phyloP scores from a whole-genome alignment of 2,888 invertebrate species.

The Drosophila subquinaria region DNA sequence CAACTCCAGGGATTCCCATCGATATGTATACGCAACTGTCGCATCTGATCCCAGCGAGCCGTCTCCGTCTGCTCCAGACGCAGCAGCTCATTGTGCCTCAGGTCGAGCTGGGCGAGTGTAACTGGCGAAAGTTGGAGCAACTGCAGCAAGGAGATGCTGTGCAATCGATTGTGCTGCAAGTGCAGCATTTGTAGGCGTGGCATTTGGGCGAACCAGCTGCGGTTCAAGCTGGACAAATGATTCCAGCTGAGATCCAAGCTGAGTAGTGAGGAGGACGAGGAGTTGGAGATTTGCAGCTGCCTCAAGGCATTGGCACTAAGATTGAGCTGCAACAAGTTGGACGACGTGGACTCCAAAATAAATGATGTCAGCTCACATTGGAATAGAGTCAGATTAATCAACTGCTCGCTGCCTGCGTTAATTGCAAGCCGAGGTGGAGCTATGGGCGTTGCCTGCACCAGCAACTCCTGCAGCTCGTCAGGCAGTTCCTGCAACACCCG shows the following conservation, averaged over 20 bases:
- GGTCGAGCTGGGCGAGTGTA: slow-evolving; percentile 53
- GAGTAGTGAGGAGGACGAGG: slow-evolving; percentile 34
- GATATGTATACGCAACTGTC: slow-evolving; percentile 70
- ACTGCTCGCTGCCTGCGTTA: slow-evolving; percentile 25
- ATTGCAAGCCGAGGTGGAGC: slow-evolving; percentile 47
- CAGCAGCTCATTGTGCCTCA: slow-evolving; percentile 68
- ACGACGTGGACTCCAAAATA: slow-evolving; percentile 37
- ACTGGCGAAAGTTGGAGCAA: slow-evolving; percentile 49
- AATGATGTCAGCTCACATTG: slow-evolving; percentile 70
- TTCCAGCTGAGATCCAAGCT: slow-evolving; percentile 82
- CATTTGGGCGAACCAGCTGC: slow-evolving; percentile 67
- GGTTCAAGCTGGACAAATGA: slow-evolving; percentile 61
- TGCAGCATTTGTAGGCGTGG: slow-evolving; percentile 60
- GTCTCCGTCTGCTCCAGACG: slow-evolving; percentile 47
- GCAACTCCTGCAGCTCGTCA: slow-evolving; percentile 58
- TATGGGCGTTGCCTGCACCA: slow-evolving; percentile 62
- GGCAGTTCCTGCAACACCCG: slow-evolving; percentile 69
- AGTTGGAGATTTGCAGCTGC: slow-evolving; percentile 32
- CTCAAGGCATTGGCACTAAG: slow-evolving; percentile 77
- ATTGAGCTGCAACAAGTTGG: slow-evolving; percentile 65
- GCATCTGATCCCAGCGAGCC: slow-evolving; percentile 31
- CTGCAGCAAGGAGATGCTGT: slow-evolving; percentile 55
- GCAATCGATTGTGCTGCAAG: slow-evolving; percentile 70
- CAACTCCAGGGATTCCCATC: slow-evolving; percentile 84
- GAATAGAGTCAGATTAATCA: slow-evolving; percentile 68